Percentiles rank a stretch among this genome's conserved stretches.
phyloP scores from a whole-genome alignment of 2,888 invertebrate species.

The Drosophila mettleri region DNA sequence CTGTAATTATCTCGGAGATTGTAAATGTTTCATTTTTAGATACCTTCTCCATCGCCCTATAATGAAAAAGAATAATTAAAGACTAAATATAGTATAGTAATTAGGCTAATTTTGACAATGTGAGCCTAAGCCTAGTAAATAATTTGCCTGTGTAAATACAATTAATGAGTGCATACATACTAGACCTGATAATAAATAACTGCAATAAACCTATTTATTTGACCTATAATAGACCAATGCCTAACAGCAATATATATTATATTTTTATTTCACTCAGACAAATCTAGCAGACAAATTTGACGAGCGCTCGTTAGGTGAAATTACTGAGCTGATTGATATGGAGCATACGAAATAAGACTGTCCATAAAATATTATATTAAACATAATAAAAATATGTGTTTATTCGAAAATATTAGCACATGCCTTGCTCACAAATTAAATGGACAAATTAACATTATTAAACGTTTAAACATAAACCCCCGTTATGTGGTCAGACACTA shows the following conservation, averaged over 20 bases:
- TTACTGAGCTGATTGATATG: background rate
- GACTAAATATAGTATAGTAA: background rate
- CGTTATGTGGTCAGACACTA: slow-evolving; percentile 3
- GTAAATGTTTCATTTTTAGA: too few species aligned
- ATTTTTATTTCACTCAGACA: background rate
- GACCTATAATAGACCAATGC: background rate
- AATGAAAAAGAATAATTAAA: too few species aligned
- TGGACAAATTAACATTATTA: slow-evolving; percentile 29
- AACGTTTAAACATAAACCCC: too few species aligned
- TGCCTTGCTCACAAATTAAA: background rate
- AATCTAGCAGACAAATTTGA: slow-evolving; percentile 3
- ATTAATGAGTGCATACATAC: background rate
- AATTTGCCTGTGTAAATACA: background rate
- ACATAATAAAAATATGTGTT: slow-evolving; percentile 4
- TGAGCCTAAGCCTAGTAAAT: background rate
- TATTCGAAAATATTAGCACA: slow-evolving; percentile 24
- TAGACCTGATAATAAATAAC: background rate
- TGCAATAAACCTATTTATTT: background rate
- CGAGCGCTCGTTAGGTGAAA: slow-evolving; percentile 10
- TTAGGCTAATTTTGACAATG: background rate
- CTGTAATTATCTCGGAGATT: too few species aligned
- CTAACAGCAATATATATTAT: background rate
- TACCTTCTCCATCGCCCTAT: too few species aligned
- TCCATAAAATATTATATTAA: background rate
- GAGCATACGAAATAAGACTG: background rate